Base-by-base conservation (phyloP, 2,797 vertebrate genomes). In the Rallus crepitans region DNA sequence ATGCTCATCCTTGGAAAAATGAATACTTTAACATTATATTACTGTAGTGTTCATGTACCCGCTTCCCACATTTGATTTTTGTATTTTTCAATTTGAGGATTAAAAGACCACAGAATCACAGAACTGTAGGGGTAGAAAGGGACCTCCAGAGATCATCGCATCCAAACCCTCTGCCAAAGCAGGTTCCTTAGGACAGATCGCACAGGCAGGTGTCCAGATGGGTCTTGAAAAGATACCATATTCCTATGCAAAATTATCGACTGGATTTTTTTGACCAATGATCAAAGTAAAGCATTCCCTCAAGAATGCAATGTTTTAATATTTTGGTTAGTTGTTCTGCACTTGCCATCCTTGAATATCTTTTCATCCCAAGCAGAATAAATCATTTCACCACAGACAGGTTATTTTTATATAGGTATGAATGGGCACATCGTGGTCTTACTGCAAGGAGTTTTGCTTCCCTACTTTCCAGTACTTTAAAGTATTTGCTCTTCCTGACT, bases 41-140 rank as follows among this genome's bases (percentile, higher is more conserved):
- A 69, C 3, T 3, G 13, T 8, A 57, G 1, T 21, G 23, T 16
- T 72, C 7, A 12, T 5, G 11, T 35, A 28, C 1, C 33, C 68
- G 88, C 14, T 72, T 72, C 20, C 12, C 6, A 77, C 2, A 60
- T 35, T 82, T 69, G 7, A 19, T 68, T 78, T 71, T 84, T 6
- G 37, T 8, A 28, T 27, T 82, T 90, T 68, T 56, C 12, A 27
- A 42, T 23, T 57, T 71, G 39, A n/a, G 5, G 1, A 45, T 66
- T 86, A 42, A 90, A 82, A 45, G 42, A 45, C 18, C 42, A 45
- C 18, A 45, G 42, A 19, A 19, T 45, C 42, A 45, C 42, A 45
- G 42, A 45, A 45, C 42, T 45, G 42, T 45, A 45, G 18, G 42
- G 18, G 18, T 45, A 19, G 18, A 18, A 45, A 45, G 42, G 18